A percentile compares a stretch with the other conserved stretches of the same genome.
Evolutionary conservation across 1,140 invertebrate genomes (phyloP).

Genomic region (Periplaneta americana): DNA sequence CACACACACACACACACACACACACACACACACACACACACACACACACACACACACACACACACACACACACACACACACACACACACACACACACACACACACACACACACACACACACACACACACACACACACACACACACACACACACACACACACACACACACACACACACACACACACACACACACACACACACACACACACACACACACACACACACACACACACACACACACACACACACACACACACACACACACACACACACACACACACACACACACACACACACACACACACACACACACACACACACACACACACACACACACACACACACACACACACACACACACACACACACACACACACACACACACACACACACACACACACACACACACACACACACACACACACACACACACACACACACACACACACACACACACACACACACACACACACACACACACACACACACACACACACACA

Average conservation of each 20-base stretch:
- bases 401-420: too few species aligned
- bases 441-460: too few species aligned
- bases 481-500: too few species aligned
- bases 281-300: conserved; percentile 11
- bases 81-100: conserved; percentile 17
- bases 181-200: conserved; percentile 7
- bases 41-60: conserved; percentile 29
- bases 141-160: conserved; percentile 18
- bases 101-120: conserved; percentile 19
- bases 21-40: conserved; percentile 29
- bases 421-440: too few species aligned
- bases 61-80: conserved; percentile 25
- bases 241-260: conserved; percentile 11
- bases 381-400: too few species aligned
- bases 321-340: conserved; percentile 11
- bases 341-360: conserved; percentile 11
- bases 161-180: conserved; percentile 17
- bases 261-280: conserved; percentile 11
- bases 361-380: too few species aligned
- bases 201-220: conserved; percentile 18
- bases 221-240: conserved; percentile 7
- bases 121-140: conserved; percentile 20
- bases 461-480: too few species aligned
- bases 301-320: conserved; percentile 11
- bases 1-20: conserved; percentile 27